These are phyloP conservation scores for Brachypalpus laphriformis DNA, from an alignment of 2,888 invertebrate genomes.

Conservation along the genomic window DNA sequence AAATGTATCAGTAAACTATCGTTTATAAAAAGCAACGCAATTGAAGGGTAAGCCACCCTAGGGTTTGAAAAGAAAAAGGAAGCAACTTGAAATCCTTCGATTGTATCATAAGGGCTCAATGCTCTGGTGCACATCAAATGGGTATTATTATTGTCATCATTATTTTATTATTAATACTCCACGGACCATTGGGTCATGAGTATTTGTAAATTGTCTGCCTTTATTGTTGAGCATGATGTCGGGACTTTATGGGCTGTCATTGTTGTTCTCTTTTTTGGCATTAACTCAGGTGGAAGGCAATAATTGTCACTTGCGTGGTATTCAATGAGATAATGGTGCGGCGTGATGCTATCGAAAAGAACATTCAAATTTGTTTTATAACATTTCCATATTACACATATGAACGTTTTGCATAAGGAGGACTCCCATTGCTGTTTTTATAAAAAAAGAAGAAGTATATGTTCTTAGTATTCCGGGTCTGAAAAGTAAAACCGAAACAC, in stretches of 20 bases:
- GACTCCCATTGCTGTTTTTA: too few species aligned
- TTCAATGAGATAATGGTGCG: slow-evolving; percentile 6
- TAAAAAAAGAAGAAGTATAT: too few species aligned
- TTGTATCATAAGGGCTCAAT: slow-evolving; percentile 33
- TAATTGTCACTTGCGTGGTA: slow-evolving; percentile 40
- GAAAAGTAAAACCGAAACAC: too few species aligned
- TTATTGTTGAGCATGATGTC: slow-evolving; percentile 20
- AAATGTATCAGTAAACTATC: slow-evolving; percentile 8
- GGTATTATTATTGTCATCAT: slow-evolving; percentile 56
- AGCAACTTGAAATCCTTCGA: slow-evolving; percentile 6
- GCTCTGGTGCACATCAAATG: slow-evolving; percentile 37
- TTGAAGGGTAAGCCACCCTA: slow-evolving; percentile 10
- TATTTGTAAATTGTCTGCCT: slow-evolving; percentile 45
- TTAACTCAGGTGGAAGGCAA: slow-evolving; percentile 55
- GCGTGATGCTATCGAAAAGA: slow-evolving; percentile 16
- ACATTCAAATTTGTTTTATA: slow-evolving; percentile 22
- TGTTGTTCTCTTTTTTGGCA: slow-evolving; percentile 26
- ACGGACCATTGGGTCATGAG: slow-evolving; percentile 48
- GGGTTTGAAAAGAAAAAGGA: background rate
- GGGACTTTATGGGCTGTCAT: slow-evolving; percentile 19
- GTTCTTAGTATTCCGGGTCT: too few species aligned
- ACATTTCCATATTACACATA: too few species aligned
- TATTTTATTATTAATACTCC: slow-evolving; percentile 53
- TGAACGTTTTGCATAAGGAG: too few species aligned
- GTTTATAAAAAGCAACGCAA: background rate